These are phyloP conservation scores for Euspilapteryx auroguttella DNA, from an alignment of 2,888 invertebrate genomes.

Conservation along the genomic window DNA sequence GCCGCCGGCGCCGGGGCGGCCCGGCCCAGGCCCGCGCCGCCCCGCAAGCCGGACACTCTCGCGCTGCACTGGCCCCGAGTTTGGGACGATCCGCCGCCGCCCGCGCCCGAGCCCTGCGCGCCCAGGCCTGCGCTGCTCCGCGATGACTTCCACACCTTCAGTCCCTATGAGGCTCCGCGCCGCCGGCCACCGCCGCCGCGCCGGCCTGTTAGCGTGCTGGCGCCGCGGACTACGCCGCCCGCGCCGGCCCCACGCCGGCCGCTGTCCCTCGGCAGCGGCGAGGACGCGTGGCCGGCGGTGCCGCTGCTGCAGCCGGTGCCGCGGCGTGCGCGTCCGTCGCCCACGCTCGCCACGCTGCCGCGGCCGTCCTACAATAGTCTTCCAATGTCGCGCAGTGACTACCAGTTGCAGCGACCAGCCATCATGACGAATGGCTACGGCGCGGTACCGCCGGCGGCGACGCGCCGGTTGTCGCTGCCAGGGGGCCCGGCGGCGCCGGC, in stretches of 20 bases:
- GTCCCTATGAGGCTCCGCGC: constrained; percentile 56
- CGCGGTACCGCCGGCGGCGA: constrained; percentile 50
- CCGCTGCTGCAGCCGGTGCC: constrained; percentile 59
- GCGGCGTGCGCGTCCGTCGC: constrained; percentile 39
- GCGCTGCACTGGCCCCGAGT: constrained; percentile 33
- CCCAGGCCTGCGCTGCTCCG: constrained; percentile 18
- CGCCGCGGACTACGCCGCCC: constrained; percentile 35
- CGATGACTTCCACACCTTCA: constrained; percentile 48
- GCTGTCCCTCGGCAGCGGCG: constrained; percentile 62
- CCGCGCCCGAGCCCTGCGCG: constrained; percentile 31
- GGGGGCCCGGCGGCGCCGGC: constrained; percentile 39
- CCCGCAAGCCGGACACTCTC: constrained; percentile 48
- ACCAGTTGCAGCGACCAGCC: constrained; percentile 60
- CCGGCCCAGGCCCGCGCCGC: constrained; percentile 53
- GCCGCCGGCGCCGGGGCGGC: constrained; percentile 51
- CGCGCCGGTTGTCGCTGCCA: constrained; percentile 57
- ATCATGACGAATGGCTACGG: constrained; percentile 54
- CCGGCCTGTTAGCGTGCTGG: constrained; percentile 58
- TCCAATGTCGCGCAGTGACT: constrained; percentile 65
- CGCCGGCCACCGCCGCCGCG: constrained; percentile 23
- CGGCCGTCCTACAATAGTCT: constrained; percentile 52
- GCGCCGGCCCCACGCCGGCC: constrained; percentile 49
- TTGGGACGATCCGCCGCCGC: constrained; percentile 53
- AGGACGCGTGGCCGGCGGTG: constrained; percentile 43
- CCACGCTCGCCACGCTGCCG: constrained; percentile 35